phyloP scores from a whole-genome alignment of 2,113 vertebrate genomes.

The Coregonus clupeaformis region DNA sequence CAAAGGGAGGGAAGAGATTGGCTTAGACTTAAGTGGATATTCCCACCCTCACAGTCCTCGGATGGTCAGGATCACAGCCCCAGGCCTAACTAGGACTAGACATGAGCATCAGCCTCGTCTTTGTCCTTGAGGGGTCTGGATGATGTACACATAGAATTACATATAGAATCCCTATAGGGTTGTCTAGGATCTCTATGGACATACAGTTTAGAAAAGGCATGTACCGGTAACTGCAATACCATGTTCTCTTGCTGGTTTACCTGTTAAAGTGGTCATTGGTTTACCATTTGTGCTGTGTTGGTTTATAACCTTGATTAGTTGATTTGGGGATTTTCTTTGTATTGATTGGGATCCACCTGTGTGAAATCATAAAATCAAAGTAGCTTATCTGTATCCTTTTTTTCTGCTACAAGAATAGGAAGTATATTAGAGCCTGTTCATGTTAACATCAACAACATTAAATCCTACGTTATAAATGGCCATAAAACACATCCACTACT shows the following conservation, averaged over 20 bases:
- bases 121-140: constrained; percentile 22
- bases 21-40: constrained; percentile 55
- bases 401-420: background rate
- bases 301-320: background rate
- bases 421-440: background rate
- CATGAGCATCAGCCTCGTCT: background rate
- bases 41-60: constrained; percentile 22
- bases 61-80: constrained; percentile 28
- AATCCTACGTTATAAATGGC: background rate
- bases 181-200: no score
- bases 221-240: no score
- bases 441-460: background rate
- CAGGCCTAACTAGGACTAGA: constrained; percentile 28
- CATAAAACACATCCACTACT: background rate
- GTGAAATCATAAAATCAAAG: background rate
- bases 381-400: background rate
- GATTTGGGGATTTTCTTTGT: background rate
- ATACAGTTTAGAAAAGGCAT: no score
- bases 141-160: no score
- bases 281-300: background rate
- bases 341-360: background rate
- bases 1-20: constrained; percentile 53
- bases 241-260: no score
- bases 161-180: no score
- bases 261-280: no score